Evolutionary conservation across 2,113 vertebrate genomes (phyloP).

Genomic region (Vombatus ursinus): DNA sequence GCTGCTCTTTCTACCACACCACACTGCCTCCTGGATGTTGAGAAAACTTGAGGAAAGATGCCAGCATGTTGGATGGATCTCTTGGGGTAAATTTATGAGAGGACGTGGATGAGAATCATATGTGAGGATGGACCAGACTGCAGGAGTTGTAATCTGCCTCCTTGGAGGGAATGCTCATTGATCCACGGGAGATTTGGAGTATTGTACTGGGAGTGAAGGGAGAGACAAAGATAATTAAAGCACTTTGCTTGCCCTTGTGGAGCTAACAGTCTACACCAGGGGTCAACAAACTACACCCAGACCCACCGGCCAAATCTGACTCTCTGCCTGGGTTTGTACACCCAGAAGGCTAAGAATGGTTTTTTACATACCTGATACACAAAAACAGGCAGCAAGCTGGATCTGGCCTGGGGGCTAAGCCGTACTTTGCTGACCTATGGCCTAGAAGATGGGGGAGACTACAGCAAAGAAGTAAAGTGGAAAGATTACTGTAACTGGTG

Average conservation of each 20-base stretch:
- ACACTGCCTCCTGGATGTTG: background rate
- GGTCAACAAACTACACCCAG: background rate
- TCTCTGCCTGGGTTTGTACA: background rate
- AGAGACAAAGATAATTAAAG: background rate
- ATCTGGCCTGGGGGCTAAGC: background rate
- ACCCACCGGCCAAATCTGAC: background rate
- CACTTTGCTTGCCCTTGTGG: background rate
- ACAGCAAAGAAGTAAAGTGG: background rate
- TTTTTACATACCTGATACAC: background rate
- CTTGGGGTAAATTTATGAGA: background rate
- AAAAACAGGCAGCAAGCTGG: background rate
- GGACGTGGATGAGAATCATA: background rate
- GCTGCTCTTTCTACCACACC: background rate
- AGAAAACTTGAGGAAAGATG: background rate
- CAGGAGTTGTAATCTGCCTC: background rate
- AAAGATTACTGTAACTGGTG: background rate
- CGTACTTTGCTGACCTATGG: background rate
- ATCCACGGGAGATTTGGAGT: background rate
- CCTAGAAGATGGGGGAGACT: background rate
- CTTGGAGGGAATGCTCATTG: background rate
- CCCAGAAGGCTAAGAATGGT: background rate
- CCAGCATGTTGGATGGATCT: background rate
- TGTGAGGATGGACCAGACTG: background rate
- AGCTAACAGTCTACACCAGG: background rate
- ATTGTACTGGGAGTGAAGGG: background rate